Evolutionary conservation across 53 echinoderm and acorn worm genomes (phyloP).

Genomic region (Pentamera pediparva): DNA sequence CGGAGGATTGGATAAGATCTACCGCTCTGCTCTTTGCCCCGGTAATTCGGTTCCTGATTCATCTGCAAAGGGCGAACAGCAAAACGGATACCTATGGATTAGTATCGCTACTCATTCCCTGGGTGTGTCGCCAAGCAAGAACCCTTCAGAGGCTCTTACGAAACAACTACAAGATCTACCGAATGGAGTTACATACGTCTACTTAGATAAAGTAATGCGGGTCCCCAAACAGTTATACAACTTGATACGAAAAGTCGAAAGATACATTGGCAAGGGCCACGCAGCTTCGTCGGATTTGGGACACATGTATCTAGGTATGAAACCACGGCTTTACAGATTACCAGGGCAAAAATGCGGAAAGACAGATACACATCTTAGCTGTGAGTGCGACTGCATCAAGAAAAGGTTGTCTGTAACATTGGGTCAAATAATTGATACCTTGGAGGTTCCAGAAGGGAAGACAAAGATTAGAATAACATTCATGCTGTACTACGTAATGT

Average conservation of each 20-base stretch:
- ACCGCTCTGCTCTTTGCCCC: too few species aligned
- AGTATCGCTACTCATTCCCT: constrained; percentile 26
- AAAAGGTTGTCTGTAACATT: neutral
- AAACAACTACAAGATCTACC: neutral
- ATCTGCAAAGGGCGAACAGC: neutral
- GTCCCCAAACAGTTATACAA: neutral
- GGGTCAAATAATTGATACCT: neutral
- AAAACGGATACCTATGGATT: neutral
- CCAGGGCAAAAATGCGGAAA: neutral
- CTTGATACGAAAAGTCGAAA: neutral
- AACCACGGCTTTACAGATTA: neutral
- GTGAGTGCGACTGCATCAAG: neutral
- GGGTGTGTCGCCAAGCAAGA: neutral
- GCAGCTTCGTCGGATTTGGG: neutral
- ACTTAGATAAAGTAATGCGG: constrained; percentile 8
- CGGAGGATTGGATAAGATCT: neutral
- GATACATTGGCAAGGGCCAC: constrained; percentile 11
- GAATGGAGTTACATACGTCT: neutral
- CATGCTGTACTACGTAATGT: constrained; percentile 14
- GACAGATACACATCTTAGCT: neutral
- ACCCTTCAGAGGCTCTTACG: neutral
- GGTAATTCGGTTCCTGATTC: too few species aligned
- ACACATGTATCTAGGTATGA: neutral
- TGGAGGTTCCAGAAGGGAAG: neutral
- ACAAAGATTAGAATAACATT: neutral